phyloP scores from a whole-genome alignment of 1,140 invertebrate species.

The Campoletis sonorensis region DNA sequence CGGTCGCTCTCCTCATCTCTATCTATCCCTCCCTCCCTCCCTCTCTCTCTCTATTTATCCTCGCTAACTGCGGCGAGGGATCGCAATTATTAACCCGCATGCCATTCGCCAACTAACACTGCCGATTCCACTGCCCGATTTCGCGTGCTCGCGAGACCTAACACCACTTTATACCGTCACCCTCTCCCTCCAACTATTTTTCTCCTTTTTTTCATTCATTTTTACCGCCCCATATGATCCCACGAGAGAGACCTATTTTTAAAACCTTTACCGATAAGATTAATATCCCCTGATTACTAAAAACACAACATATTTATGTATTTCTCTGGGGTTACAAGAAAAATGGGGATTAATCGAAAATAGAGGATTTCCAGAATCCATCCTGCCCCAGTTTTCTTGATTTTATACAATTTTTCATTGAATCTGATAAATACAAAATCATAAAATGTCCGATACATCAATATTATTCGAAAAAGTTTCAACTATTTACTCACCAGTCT shows the following conservation, averaged over 20 bases:
- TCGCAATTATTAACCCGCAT: conserved; percentile 47
- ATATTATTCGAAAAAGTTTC: too few relatives aligned
- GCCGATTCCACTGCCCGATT: conserved; percentile 40
- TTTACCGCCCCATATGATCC: not conserved
- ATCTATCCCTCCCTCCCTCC: not conserved
- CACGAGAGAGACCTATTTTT: not conserved
- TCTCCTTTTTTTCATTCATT: too few relatives aligned
- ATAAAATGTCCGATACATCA: too few relatives aligned
- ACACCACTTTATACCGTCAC: not conserved
- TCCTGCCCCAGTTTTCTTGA: too few relatives aligned
- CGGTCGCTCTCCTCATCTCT: too few relatives aligned
- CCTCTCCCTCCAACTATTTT: not conserved
- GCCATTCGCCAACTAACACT: conserved; percentile 50
- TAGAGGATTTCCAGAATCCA: too few relatives aligned
- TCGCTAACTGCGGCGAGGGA: conserved; percentile 34
- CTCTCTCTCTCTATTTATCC: not conserved
- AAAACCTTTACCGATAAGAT: conserved; percentile 19
- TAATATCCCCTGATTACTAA: not conserved
- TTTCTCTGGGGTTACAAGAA: too few relatives aligned
- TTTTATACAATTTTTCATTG: too few relatives aligned
- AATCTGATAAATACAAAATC: too few relatives aligned
- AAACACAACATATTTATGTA: too few relatives aligned
- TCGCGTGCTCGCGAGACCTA: conserved; percentile 35
- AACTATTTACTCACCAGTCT: not conserved
- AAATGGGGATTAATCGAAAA: too few relatives aligned